Conservation (phyloP, 2,113 vertebrate species). For the Saimiri boliviensis region DNA sequence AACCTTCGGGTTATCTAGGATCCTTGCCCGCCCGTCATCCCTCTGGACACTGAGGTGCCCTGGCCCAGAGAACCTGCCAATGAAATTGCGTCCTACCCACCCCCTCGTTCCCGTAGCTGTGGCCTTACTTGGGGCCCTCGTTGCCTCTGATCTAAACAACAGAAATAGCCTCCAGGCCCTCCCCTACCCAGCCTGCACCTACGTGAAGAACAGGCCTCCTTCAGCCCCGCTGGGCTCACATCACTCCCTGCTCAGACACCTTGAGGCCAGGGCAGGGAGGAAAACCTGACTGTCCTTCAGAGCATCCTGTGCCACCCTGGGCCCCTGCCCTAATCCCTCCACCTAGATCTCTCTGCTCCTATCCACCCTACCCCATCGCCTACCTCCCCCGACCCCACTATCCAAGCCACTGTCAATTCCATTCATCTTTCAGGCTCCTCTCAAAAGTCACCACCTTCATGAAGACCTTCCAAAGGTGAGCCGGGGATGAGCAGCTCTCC, state of each 20-base stretch:
- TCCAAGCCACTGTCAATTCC: neutral
- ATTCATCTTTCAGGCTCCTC: neutral
- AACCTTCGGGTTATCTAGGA: neutral
- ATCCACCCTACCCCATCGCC: too few species aligned
- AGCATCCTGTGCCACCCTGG: neutral
- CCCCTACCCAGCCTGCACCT: neutral
- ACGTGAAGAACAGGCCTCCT: neutral
- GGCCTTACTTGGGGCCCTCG: neutral
- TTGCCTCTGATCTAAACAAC: neutral
- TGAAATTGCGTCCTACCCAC: neutral
- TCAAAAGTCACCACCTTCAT: neutral
- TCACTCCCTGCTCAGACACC: neutral
- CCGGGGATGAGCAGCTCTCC: neutral
- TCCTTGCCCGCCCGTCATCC: neutral
- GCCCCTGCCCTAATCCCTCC: neutral
- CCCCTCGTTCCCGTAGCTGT: neutral
- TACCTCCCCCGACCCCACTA: neutral
- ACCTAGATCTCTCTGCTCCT: neutral
- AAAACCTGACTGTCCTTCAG: neutral
- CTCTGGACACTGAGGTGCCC: neutral
- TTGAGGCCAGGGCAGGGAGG: neutral
- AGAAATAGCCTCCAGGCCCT: constrained; percentile 14
- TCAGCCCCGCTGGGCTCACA: neutral
- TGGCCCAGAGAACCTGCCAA: neutral
- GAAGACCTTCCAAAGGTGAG: neutral